These are phyloP conservation scores for Nesogale talazaci DNA, from an alignment of 2,113 vertebrate species.

Conservation along the genomic window DNA sequence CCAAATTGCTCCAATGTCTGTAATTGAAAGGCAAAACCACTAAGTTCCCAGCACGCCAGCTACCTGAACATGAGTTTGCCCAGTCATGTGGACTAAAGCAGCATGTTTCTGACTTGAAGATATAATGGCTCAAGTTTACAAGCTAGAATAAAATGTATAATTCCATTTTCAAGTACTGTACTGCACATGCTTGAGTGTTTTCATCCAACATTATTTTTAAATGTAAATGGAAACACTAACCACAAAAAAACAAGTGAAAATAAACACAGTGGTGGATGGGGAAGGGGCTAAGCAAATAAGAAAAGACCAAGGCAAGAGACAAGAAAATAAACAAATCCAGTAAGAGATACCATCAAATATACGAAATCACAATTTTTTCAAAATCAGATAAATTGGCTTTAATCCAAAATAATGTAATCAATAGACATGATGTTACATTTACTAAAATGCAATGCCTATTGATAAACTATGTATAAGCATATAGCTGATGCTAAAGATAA, in stretches of 20 bases:
- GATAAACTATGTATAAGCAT: neutral
- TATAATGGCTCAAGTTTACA: neutral
- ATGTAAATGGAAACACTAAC: neutral
- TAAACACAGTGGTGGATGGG: neutral
- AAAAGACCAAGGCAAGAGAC: neutral
- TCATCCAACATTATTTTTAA: neutral
- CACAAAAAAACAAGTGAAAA: neutral
- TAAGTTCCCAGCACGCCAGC: neutral
- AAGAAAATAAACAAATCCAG: neutral
- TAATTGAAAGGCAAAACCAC: neutral
- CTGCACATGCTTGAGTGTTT: constrained; percentile 39
- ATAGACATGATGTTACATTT: neutral
- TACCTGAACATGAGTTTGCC: neutral
- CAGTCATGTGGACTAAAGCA: neutral
- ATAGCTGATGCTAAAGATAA: neutral
- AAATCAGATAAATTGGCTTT: neutral
- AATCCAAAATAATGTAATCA: neutral
- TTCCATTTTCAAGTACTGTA: neutral
- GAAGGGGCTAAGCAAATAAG: neutral
- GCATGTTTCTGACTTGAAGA: neutral
- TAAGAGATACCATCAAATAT: neutral
- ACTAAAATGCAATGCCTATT: neutral
- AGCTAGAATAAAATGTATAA: neutral
- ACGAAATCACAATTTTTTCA: neutral
- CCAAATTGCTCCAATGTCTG: neutral